phyloP scores from a whole-genome alignment of 2,113 vertebrate genomes.

The Oncorhynchus keta region DNA sequence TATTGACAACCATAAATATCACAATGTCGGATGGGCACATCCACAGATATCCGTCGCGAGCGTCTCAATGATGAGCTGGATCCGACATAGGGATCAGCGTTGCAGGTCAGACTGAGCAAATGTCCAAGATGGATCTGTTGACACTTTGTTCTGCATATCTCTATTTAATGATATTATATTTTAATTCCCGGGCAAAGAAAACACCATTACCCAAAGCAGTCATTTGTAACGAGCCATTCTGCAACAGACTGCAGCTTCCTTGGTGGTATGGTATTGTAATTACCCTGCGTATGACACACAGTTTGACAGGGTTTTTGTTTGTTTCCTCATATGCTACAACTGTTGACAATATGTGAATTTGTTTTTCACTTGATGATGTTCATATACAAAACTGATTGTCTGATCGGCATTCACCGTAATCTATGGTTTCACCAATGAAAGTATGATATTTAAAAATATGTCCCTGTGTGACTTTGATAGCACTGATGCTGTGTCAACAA shows the following conservation, averaged over 20 bases:
- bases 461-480: too few species aligned
- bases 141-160: slow-evolving; percentile 88
- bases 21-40: slow-evolving; percentile 42
- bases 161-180: slow-evolving; percentile 99
- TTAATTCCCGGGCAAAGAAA: slow-evolving; percentile 94
- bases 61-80: slow-evolving; percentile 75
- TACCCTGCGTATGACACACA: slow-evolving; percentile 85
- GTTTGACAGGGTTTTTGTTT: slow-evolving; percentile 61
- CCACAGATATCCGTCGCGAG: slow-evolving; percentile 64
- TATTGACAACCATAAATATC: slow-evolving; percentile 53
- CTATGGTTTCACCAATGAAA: neutral
- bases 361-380: slow-evolving; percentile 14
- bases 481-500: neutral
- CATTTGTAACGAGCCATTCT: slow-evolving; percentile 91
- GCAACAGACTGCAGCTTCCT: slow-evolving; percentile 88
- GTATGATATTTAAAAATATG: neutral
- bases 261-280: slow-evolving; percentile 95
- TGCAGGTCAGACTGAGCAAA: slow-evolving; percentile 75
- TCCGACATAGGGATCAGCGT: slow-evolving; percentile 80
- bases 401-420: neutral
- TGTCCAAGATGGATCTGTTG: slow-evolving; percentile 85
- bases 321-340: slow-evolving; percentile 43
- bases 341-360: slow-evolving; percentile 19
- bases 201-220: slow-evolving; percentile 96
- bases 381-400: slow-evolving; percentile 8